Evolutionary conservation across 2,797 vertebrate genomes (phyloP), one percentile per base, ranked within the genome.

Genomic region (Psittacula derbiana): DNA sequence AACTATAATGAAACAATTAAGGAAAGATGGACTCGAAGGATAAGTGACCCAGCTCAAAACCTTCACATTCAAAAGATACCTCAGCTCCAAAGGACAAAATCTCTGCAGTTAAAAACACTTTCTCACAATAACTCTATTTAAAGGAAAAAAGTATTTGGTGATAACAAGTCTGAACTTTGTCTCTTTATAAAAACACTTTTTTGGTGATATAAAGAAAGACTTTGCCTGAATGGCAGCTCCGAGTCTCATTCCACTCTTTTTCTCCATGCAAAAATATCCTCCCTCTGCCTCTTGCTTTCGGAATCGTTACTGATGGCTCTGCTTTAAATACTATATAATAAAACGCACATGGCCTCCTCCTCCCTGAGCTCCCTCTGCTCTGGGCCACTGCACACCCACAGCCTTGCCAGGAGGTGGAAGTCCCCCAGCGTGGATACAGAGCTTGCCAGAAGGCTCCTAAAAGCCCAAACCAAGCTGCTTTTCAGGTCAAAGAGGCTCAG

Each of bases 381-480:
- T 1, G 3, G 31, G 67, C 44, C 38, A 7, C 81, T 1, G 47
- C 72, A 44, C 61, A 16, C 41, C 88, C 80, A 0, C 4, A 0
- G 13, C 78, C 69, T 12, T 40, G 52, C 80, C 84, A 28, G 31
- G 81, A 41, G 66, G 4, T n/a, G 58, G 33, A 10, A 33, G 19
- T 16, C 23, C 43, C 62, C 83, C 43, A 3, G 16, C 6, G 0
- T 16, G 36, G 36, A 38, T 38, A 38, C 36, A 38, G 36, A 38
- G 36, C 36, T 38, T 38, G 38, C 41, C 80, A 36, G n/a, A 43
- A 61, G 5, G 9, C 72, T 23, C 67, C 90, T 25, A 23, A 78
- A 55, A 81, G 5, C 69, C 70, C 50, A 47, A 44, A 80, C 4
- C 49, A 4, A 18, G 73, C 33, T 19, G 58, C 15, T 84, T 72